phyloP scores from a whole-genome alignment of 1,140 invertebrate species.

The Carposina sasakii region DNA sequence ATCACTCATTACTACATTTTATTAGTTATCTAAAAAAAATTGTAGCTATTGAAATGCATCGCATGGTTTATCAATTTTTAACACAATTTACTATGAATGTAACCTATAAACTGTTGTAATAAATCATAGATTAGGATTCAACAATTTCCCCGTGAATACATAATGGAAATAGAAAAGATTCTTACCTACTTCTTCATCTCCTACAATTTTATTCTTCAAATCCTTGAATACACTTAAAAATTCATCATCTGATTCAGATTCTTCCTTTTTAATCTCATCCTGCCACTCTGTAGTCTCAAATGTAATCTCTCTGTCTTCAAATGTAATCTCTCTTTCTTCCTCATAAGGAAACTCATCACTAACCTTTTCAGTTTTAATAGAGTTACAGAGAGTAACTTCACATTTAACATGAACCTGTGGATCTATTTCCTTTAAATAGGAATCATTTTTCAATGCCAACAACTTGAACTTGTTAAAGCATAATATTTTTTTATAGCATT shows the following conservation, averaged over 20 bases:
- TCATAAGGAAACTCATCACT: slow-evolving; percentile 1
- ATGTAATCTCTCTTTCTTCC: no score
- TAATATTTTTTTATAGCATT: slow-evolving; percentile 43
- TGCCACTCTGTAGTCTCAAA: no score
- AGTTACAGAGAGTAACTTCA: slow-evolving; percentile 13
- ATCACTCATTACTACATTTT: no score
- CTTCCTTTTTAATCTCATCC: no score
- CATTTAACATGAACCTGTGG: slow-evolving; percentile 14
- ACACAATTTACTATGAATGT: slow-evolving; percentile 5
- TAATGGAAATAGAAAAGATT: no score
- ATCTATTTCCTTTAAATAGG: slow-evolving; percentile 28
- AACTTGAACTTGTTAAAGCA: slow-evolving; percentile 46
- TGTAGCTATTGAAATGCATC: no score
- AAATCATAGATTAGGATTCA: no score
- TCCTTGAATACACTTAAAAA: slow-evolving; percentile 48
- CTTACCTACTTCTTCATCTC: slow-evolving; percentile 20
- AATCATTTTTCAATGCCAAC: slow-evolving; percentile 39
- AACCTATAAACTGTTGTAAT: no score
- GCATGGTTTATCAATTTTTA: slow-evolving; percentile 14
- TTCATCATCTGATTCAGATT: slow-evolving; percentile 42
- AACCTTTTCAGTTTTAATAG: slow-evolving; percentile 21
- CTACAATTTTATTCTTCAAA: slow-evolving; percentile 40
- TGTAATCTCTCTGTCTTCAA: no score
- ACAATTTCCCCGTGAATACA: no score
- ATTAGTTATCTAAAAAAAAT: no score